A percentile compares a stretch with the other conserved stretches of the same genome.
phyloP scores from a whole-genome alignment of 2,888 invertebrate genomes.

The Synanthedon myopaeformis region DNA sequence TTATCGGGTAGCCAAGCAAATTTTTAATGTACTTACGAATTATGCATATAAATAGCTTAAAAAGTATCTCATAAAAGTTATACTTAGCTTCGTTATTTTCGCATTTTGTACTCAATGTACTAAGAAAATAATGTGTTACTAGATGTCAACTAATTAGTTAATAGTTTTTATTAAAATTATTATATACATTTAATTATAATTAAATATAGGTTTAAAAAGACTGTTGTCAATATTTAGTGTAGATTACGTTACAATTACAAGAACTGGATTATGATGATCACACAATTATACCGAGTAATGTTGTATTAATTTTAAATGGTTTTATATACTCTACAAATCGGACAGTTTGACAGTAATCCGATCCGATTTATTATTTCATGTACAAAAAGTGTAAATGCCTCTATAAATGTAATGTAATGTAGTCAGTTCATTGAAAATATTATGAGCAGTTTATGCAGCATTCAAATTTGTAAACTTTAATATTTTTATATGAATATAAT shows the following conservation, averaged over 20 bases:
- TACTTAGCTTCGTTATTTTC: neutral
- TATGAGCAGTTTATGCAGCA: slow-evolving; percentile 4
- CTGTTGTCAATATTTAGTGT: slow-evolving; percentile 39
- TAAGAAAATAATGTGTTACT: neutral
- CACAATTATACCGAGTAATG: neutral
- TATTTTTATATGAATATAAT: slow-evolving; percentile 26
- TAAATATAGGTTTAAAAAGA: slow-evolving; percentile 27
- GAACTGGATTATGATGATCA: slow-evolving; percentile 1
- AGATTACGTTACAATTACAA: slow-evolving; percentile 26
- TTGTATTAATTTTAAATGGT: neutral
- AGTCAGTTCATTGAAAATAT: neutral
- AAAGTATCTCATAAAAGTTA: neutral
- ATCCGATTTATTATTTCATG: slow-evolving; percentile 3
- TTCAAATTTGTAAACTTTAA: slow-evolving; percentile 12
- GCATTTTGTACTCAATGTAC: neutral
- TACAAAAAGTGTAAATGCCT: neutral
- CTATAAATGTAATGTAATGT: neutral
- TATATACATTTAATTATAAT: neutral
- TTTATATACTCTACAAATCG: slow-evolving; percentile 3
- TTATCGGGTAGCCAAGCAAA: slow-evolving; percentile 25
- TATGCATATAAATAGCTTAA: slow-evolving; percentile 2
- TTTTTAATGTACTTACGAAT: slow-evolving; percentile 22
- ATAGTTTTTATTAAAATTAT: neutral
- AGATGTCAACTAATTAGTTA: neutral
- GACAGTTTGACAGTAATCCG: slow-evolving; percentile 6